Evolutionary conservation across 2,888 invertebrate species (phyloP).

Genomic region (Syrista parreyssii): DNA sequence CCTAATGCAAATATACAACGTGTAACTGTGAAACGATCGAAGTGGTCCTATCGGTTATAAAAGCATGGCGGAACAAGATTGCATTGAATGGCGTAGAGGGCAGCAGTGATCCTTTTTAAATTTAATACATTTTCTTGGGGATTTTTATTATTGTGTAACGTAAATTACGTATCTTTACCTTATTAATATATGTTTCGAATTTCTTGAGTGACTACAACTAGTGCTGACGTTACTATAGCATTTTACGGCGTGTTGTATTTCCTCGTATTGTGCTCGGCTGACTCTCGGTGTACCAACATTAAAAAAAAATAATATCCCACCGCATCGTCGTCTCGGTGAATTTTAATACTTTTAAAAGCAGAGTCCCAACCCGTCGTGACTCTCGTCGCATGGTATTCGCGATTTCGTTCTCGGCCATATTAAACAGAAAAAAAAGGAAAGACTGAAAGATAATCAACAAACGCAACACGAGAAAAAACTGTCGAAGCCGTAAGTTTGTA

Average conservation of each 20-base stretch:
- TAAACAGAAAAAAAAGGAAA: not conserved
- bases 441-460: not conserved
- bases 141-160: not conserved
- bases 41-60: not conserved
- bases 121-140: not conserved
- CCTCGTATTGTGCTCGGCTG: not conserved
- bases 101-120: not conserved
- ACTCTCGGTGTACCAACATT: not conserved
- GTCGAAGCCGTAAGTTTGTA: not conserved
- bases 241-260: not conserved
- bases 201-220: not conserved
- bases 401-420: not conserved
- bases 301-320: not conserved
- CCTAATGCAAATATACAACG: not conserved
- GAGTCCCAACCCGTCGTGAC: not conserved
- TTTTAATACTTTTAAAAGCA: not conserved
- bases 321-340: not conserved
- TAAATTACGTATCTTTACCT: not conserved
- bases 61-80: not conserved
- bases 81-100: not conserved
- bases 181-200: not conserved
- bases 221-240: not conserved
- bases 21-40: not conserved
- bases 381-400: not conserved
- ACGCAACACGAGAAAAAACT: not conserved